Conservation (phyloP, 2,888 invertebrate genomes). For the Xestia ashworthii region DNA sequence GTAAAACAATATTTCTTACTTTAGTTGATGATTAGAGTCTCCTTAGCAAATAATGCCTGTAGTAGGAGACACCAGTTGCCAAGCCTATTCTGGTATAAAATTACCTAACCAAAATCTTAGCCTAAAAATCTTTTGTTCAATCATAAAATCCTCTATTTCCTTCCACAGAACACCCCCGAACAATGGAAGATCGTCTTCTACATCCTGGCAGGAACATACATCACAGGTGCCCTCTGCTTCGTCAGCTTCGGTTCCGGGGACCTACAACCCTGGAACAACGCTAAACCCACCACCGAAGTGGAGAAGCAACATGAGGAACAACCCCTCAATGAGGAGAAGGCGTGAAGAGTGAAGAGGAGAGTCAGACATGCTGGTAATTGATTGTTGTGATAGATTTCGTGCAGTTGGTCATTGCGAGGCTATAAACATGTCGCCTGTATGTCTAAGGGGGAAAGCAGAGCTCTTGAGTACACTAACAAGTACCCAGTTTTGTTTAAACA, state of each 20-base stretch:
- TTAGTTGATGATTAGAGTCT: no score
- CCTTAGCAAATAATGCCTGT: no score
- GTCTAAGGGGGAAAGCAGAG: accelerated
- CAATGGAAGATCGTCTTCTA: conserved; percentile 96
- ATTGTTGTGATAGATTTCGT: neutral
- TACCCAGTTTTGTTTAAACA: neutral
- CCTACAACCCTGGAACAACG: conserved; percentile 88
- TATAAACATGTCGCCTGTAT: neutral
- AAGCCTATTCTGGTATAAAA: neutral
- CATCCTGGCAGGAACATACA: conserved; percentile 94
- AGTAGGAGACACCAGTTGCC: no score
- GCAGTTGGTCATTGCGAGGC: neutral
- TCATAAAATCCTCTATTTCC: neutral
- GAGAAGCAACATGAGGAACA: conserved; percentile 79
- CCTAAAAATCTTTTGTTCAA: neutral
- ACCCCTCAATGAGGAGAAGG: conserved; percentile 84
- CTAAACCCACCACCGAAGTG: conserved; percentile 47
- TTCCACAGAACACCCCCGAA: conserved; percentile 92
- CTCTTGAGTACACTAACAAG: neutral
- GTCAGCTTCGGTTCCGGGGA: conserved; percentile 92
- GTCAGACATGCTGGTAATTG: conserved; percentile 51
- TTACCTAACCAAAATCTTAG: neutral
- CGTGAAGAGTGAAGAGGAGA: conserved; percentile 61
- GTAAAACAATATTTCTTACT: no score
- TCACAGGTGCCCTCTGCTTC: conserved; percentile 92